Conservation (phyloP, 2,113 vertebrate species). For the Tachysurus vachellii region DNA sequence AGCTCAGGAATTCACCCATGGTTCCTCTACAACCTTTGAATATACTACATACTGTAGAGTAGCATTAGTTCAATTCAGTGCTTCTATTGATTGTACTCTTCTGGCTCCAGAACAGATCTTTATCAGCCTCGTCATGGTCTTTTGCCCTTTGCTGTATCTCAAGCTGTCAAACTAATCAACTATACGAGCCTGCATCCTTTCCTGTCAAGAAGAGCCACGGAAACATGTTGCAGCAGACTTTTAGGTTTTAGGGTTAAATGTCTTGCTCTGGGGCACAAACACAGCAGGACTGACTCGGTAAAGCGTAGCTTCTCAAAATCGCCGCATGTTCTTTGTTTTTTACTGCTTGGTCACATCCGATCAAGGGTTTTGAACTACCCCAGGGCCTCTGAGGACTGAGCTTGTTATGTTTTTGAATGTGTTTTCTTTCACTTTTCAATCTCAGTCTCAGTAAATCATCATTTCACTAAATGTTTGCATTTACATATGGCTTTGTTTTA, state of each 20-base stretch:
- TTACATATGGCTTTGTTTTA: neutral
- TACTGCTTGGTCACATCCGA: neutral
- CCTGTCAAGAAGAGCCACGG: neutral
- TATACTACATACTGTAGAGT: no score
- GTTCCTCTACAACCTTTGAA: neutral
- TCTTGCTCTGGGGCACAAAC: constrained; percentile 7
- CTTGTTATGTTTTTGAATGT: neutral
- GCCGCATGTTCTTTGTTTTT: neutral
- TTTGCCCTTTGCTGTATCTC: constrained; percentile 11
- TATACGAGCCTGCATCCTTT: constrained; percentile 14
- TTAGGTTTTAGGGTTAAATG: constrained; percentile 7
- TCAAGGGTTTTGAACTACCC: neutral
- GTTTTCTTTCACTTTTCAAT: neutral
- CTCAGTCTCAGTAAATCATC: no score
- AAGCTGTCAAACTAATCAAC: constrained; percentile 13
- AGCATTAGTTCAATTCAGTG: neutral
- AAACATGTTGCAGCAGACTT: constrained; percentile 8
- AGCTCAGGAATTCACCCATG: neutral
- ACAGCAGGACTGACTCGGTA: neutral
- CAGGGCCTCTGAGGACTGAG: neutral
- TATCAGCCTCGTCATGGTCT: neutral
- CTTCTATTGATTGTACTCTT: neutral
- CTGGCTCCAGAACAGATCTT: constrained; percentile 12
- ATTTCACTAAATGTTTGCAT: neutral
- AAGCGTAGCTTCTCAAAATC: neutral